These are phyloP conservation scores for Burhinus oedicnemus DNA, from an alignment of 2,113 vertebrate genomes.

Conservation along the genomic window DNA sequence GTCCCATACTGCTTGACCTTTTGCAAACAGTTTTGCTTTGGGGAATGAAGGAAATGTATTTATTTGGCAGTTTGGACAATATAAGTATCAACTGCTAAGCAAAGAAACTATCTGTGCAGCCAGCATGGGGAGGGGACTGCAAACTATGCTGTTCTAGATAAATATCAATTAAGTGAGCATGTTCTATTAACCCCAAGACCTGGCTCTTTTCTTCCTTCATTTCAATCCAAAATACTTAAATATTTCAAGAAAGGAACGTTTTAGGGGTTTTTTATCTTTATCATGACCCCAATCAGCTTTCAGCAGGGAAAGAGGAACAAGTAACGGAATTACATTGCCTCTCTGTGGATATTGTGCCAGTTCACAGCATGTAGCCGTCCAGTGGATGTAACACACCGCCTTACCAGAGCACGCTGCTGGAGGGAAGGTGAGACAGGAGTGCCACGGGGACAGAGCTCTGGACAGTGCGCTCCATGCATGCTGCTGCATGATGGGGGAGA, in stretches of 20 bases:
- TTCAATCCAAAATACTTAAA: slow-evolving; percentile 4
- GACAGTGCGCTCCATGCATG: rapidly evolving
- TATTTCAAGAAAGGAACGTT: neutral
- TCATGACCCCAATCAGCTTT: neutral
- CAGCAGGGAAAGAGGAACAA: neutral
- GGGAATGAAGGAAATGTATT: neutral
- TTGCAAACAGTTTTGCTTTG: slow-evolving; percentile 3
- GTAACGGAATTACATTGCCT: neutral
- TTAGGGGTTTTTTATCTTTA: neutral
- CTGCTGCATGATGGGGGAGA: neutral
- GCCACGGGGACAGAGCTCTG: neutral
- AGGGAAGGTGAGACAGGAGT: neutral
- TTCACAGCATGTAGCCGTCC: neutral
- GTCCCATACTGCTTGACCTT: neutral
- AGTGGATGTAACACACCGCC: neutral
- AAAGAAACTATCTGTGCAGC: slow-evolving; percentile 18
- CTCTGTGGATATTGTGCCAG: neutral
- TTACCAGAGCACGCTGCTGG: neutral
- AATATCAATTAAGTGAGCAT: slow-evolving; percentile 10
- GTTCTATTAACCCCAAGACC: neutral
- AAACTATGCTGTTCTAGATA: neutral
- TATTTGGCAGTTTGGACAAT: neutral
- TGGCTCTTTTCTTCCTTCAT: neutral
- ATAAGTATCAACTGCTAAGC: neutral
- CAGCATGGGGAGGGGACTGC: neutral